These are phyloP conservation scores for Limnephilus rhombicus DNA, from an alignment of 2,888 invertebrate species.

Conservation along the genomic window DNA sequence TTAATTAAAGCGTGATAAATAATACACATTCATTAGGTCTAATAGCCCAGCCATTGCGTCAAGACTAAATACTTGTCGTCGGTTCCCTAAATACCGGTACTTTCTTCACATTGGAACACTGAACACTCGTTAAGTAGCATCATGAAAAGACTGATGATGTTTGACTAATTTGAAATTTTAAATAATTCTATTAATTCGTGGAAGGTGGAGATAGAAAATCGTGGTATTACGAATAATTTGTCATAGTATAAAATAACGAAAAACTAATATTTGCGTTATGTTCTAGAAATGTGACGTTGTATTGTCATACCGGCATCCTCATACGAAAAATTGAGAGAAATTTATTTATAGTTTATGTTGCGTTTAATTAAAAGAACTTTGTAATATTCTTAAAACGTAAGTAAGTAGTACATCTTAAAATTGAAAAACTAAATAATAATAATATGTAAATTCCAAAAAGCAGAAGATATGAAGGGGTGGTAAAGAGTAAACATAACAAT, in stretches of 20 bases:
- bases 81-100: neutral
- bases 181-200: neutral
- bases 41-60: neutral
- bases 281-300: too few relatives aligned
- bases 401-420: too few relatives aligned
- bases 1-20: constrained; percentile 1
- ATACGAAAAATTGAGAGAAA: neutral
- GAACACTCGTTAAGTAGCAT: neutral
- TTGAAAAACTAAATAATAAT: too few relatives aligned
- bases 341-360: neutral
- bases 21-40: neutral
- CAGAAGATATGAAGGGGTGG: too few relatives aligned
- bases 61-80: constrained; percentile 1
- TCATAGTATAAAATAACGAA: neutral
- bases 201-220: neutral
- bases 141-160: neutral
- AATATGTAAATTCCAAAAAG: too few relatives aligned
- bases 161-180: neutral
- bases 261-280: neutral
- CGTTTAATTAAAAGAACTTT: neutral
- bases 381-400: too few relatives aligned
- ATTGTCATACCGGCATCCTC: neutral
- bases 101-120: neutral
- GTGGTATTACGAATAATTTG: neutral
- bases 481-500: too few relatives aligned